These are phyloP conservation scores for Molossus alvarezi DNA, from an alignment of 2,797 vertebrate species.

Conservation along the genomic window DNA sequence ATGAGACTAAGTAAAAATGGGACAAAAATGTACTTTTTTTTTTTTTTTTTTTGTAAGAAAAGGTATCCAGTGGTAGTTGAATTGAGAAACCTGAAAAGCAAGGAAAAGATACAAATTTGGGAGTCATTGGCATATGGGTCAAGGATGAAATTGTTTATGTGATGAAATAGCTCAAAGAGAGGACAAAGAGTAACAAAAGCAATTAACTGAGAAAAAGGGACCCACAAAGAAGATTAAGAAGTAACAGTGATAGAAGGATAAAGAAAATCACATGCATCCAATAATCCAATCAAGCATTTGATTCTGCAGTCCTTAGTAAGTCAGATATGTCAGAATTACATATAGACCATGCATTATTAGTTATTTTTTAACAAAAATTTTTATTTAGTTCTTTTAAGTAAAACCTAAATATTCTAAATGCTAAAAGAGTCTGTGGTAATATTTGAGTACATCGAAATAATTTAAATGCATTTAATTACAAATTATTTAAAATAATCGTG, in stretches of 20 bases:
- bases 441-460: not conserved
- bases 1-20: constrained; percentile 29
- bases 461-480: not conserved
- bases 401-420: not conserved
- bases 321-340: not conserved
- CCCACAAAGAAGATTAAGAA: not conserved
- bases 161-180: not conserved
- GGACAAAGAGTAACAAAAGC: not conserved
- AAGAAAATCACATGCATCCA: not conserved
- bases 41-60: not conserved
- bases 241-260: not conserved
- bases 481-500: not conserved
- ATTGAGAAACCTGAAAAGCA: constrained; percentile 8
- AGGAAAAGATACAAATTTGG: not conserved
- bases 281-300: not conserved
- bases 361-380: not conserved
- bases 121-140: not conserved
- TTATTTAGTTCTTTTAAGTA: not conserved
- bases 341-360: not conserved
- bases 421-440: not conserved
- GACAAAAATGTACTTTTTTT: not conserved
- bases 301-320: not conserved
- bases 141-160: not conserved
- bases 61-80: not conserved
- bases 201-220: not conserved